Conservation (phyloP, 1,140 invertebrate genomes). For the Stenopsyche tienmushanensis region DNA sequence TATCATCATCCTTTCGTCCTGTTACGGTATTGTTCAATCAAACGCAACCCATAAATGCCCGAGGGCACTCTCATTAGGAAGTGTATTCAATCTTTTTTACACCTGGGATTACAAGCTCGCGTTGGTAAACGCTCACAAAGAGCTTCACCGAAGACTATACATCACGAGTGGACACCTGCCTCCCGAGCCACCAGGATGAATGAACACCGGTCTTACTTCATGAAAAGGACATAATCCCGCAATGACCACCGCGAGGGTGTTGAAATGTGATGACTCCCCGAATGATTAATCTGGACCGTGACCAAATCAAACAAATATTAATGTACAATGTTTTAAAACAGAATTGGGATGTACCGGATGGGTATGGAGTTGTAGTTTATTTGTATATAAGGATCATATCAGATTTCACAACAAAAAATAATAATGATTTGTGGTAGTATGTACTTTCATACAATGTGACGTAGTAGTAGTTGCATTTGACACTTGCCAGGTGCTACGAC, state of each 20-base stretch:
- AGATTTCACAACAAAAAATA: not conserved
- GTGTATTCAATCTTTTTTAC: slow-evolving; percentile 31
- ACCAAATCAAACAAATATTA: not conserved
- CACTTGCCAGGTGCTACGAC: slow-evolving; percentile 39
- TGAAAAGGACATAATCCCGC: not conserved
- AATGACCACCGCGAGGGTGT: not conserved
- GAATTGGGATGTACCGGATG: slow-evolving; percentile 16
- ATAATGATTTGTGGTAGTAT: slow-evolving; percentile 20
- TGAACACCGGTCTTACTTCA: no score
- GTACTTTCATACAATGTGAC: not conserved
- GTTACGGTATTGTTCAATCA: no score
- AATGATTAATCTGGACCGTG: not conserved
- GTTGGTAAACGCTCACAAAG: slow-evolving; percentile 9
- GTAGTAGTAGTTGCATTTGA: slow-evolving; percentile 28
- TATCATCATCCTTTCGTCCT: no score
- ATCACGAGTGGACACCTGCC: slow-evolving; percentile 1
- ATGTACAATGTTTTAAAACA: no score
- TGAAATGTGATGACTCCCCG: not conserved
- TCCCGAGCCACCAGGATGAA: not conserved
- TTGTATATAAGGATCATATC: slow-evolving; percentile 4
- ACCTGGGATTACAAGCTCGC: slow-evolving; percentile 36
- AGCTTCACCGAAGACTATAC: not conserved
- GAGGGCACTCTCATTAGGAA: slow-evolving; percentile 25
- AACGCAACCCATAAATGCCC: not conserved
- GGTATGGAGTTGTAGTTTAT: slow-evolving; percentile 4